Evolutionary conservation across 2,113 vertebrate species (phyloP), one percentile per base, ranked within the genome.

Genomic region (Pseudonaja textilis): DNA sequence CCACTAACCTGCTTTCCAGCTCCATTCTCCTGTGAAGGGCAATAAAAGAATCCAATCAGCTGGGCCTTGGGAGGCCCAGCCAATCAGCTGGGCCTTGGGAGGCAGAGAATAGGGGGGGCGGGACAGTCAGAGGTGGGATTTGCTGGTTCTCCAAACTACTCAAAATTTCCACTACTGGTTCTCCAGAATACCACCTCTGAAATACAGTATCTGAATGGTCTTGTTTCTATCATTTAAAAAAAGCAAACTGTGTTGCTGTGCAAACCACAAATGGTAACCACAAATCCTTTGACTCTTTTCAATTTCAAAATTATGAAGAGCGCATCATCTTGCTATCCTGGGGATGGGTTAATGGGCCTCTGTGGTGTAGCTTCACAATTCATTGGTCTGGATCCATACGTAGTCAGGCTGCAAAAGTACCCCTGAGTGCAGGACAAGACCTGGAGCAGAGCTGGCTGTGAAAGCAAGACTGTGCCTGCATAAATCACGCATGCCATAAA

Each of bases 401-500:
- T 18, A 87, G 45, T 26, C 12, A 20, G 54, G 47, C 86, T 87
- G 54, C 5, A 14, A 29, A 29, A 18, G 16, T 23, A 87, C 39
- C 11, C 88, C 55, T 42, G 34, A 88, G 52, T 54, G 64, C n/a
- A 59, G 25, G 64, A 87, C 25, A 52, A 85, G 34, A 56, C 64
- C 22, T 14, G 64, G 16, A 86, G 25, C 2, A 47, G 56, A 5
- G 14, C 56, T 90, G 81, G 50, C 88, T 87, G 56, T 10, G 7
- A 23, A 87, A 54, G 2, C 61, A 23, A 55, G 34, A 45, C 25
- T 4, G 45, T 52, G 18, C 50, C 39, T 69, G 81, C 85, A 90
- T 92, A 93, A 93, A 93, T 93, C 91, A 91, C 26, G 16, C 4
- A 45, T 92, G 91, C 91, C 88, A 93, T 86, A 87, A 64, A 69